Base-by-base conservation (phyloP, 2,797 vertebrate species). In the Danio kyathit region DNA sequence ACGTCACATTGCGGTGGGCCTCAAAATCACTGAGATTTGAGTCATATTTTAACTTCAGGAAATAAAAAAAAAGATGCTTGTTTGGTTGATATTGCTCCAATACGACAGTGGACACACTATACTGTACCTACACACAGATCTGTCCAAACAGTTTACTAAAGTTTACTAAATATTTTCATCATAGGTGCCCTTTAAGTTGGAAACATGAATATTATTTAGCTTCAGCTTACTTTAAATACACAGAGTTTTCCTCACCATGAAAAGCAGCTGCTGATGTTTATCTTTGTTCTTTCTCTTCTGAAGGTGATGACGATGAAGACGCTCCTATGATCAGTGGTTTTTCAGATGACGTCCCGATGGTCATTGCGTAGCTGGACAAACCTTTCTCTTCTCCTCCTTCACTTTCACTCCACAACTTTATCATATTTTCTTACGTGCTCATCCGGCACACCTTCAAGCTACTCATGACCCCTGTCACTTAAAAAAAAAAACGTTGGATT, bases 321-420 rank as follows among this genome's bases (percentile, higher is more conserved):
- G 96, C 96, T 13, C 97, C 98, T 0, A 97, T 99, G 97, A 99
- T 99, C 91, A 97, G 96, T 63, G 98, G 98, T 88, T 99, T 99
- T 90, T 99, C 98, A 81, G 98, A 99, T 1, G 98, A 99, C 0
- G 98, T 99, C 76, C 98, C 98, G 83, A 98, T 99, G 97, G 98
- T 99, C 87, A 97, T 99, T 74, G 98, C 97, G 13, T 99, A 97
- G 96, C 92, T 86, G 78, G 59, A 86, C 51, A 17, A 76, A 69
- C 56, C 61, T 70, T 64, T 7, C 5, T 65, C 17, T 69, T 65
- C 43, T 74, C 74, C 65, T 59, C 65, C 57, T 48, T 63, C 48
- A 46, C 80, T 66, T 79, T 16, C n/a, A 40, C 64, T 73, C 49
- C 81, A 80, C 52, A 67, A 61, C 43, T 61, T 69, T 80, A 63